Evolutionary conservation across 2,888 invertebrate species (phyloP).

Genomic region (Troides oblongomaculatus): DNA sequence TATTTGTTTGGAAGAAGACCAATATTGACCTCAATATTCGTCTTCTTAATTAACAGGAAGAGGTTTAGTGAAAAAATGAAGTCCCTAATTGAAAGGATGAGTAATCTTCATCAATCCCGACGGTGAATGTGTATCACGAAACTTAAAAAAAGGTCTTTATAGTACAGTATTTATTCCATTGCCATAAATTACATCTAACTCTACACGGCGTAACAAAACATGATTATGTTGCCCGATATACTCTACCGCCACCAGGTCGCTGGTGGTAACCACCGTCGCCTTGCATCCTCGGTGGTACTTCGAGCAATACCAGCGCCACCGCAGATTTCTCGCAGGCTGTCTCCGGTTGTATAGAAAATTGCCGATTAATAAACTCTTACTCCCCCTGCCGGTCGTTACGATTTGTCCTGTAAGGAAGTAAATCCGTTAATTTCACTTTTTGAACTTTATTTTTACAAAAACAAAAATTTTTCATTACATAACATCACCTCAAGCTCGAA

Average conservation of each 20-base stretch:
- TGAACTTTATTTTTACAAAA: too few relatives aligned
- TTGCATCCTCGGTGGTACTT: slow-evolving; percentile 43
- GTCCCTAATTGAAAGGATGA: too few relatives aligned
- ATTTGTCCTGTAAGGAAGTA: slow-evolving; percentile 31
- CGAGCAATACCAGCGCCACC: slow-evolving; percentile 42
- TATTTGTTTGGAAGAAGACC: too few relatives aligned
- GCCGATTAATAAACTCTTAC: slow-evolving; percentile 27
- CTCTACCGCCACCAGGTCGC: slow-evolving; percentile 26
- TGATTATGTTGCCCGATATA: slow-evolving; percentile 36
- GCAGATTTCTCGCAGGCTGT: slow-evolving; percentile 26
- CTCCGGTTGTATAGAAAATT: slow-evolving; percentile 33
- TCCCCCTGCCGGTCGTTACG: slow-evolving; percentile 31
- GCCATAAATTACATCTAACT: slow-evolving; percentile 1
- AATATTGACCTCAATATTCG: too few relatives aligned
- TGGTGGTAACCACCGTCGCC: slow-evolving; percentile 37
- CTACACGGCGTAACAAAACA: slow-evolving; percentile 6
- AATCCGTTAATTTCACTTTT: not conserved
- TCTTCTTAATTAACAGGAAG: too few relatives aligned
- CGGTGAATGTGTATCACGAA: too few relatives aligned
- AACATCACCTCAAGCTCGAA: too few relatives aligned
- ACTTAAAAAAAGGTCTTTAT: not conserved
- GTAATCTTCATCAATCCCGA: too few relatives aligned
- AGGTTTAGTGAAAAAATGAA: too few relatives aligned
- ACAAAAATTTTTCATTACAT: too few relatives aligned
- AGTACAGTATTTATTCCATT: not conserved